These are phyloP conservation scores for Gorsachius goisagi DNA, from an alignment of 2,113 vertebrate species.

Conservation along the genomic window DNA sequence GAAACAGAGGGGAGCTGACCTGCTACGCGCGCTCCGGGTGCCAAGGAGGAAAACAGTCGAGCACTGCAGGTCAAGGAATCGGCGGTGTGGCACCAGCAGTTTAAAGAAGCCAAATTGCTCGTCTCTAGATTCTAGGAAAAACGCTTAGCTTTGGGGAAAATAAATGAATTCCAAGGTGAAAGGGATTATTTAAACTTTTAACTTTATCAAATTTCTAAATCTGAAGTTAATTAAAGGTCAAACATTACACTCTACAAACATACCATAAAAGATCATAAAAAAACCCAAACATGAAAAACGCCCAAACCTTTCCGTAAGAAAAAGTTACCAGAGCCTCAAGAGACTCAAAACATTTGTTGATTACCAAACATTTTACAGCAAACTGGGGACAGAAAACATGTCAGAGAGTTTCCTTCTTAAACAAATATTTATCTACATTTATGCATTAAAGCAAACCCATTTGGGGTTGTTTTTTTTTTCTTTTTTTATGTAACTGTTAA, in stretches of 20 bases:
- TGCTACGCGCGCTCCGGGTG: fast-evolving
- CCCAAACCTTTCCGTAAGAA: background rate
- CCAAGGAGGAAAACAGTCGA: background rate
- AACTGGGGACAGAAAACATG: background rate
- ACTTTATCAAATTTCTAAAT: background rate
- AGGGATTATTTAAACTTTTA: background rate
- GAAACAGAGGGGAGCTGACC: slow-evolving; percentile 5
- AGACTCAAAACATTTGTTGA: background rate
- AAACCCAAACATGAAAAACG: background rate
- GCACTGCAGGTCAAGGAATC: background rate
- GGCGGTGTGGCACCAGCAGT: background rate
- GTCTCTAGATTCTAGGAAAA: background rate
- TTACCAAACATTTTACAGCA: background rate
- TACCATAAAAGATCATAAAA: background rate
- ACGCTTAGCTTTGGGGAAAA: background rate
- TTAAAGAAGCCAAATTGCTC: background rate
- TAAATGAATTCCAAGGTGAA: background rate
- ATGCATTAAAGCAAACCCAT: background rate
- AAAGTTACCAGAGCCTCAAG: background rate
- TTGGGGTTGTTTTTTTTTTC: too few relatives aligned
- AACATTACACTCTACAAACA: background rate
- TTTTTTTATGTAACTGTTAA: background rate
- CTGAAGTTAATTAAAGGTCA: background rate
- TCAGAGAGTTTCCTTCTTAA: background rate
- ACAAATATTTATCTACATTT: background rate